Percentiles rank a stretch among this genome's conserved stretches.
Conservation (phyloP, 2,888 invertebrate genomes). For the Cynaeus angustus region DNA sequence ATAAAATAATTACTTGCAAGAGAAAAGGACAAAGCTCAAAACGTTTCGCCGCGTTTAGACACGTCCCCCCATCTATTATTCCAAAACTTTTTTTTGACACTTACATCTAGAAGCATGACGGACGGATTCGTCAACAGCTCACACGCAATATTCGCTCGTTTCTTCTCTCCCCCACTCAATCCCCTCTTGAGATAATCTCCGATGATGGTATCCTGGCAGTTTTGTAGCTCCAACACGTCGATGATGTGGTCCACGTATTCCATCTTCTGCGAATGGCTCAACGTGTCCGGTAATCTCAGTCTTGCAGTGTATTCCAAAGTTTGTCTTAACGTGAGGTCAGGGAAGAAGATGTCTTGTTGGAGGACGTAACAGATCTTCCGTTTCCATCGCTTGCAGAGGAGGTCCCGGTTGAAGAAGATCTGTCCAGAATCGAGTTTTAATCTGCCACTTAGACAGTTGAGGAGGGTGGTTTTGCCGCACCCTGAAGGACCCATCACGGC, state of each 20-base stretch:
- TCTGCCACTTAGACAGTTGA: slow-evolving; percentile 84
- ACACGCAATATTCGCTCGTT: slow-evolving; percentile 87
- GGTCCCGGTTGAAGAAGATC: slow-evolving; percentile 69
- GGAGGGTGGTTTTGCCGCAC: slow-evolving; percentile 84
- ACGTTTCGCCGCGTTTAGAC: too few relatives aligned
- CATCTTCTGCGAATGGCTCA: slow-evolving; percentile 82
- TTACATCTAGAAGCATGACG: slow-evolving; percentile 85
- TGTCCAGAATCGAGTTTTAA: slow-evolving; percentile 79
- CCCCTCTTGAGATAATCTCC: slow-evolving; percentile 85
- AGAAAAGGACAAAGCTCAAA: too few relatives aligned
- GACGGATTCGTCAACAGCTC: slow-evolving; percentile 87
- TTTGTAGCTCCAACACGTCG: slow-evolving; percentile 81
- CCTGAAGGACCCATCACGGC: slow-evolving; percentile 90
- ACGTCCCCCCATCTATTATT: too few relatives aligned
- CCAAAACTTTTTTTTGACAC: slow-evolving; percentile 66
- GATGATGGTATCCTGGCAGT: slow-evolving; percentile 86
- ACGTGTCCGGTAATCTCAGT: slow-evolving; percentile 80
- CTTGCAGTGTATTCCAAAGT: slow-evolving; percentile 79
- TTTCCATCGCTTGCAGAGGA: slow-evolving; percentile 75
- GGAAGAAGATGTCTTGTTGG: slow-evolving; percentile 88
- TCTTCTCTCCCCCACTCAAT: slow-evolving; percentile 88
- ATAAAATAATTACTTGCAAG: too few relatives aligned
- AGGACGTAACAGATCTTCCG: slow-evolving; percentile 87
- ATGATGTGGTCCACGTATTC: slow-evolving; percentile 85
- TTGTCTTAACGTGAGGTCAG: slow-evolving; percentile 84